Percentiles rank a stretch among this genome's conserved stretches.
Conservation (phyloP, 1,140 invertebrate species). For the Cydia fagiglandana region DNA sequence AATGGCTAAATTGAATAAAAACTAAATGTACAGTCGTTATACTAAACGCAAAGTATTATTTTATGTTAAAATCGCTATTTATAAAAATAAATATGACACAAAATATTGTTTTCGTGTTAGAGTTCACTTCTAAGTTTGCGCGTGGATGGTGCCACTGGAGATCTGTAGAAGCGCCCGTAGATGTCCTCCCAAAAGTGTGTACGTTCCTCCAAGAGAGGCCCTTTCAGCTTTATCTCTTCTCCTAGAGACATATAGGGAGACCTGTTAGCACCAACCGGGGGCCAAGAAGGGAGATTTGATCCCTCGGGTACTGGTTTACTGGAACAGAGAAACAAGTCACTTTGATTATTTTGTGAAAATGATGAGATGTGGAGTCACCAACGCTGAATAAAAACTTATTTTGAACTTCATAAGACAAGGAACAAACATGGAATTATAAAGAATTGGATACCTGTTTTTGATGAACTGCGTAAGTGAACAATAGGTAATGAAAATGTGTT, state of each 20-base stretch:
- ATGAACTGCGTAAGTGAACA: too few species aligned
- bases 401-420: too few species aligned
- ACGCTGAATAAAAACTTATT: too few species aligned
- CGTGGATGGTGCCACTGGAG: neutral
- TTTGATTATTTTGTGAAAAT: too few species aligned
- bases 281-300: conserved; percentile 36
- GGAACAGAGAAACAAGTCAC: neutral
- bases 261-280: conserved; percentile 16
- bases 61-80: neutral
- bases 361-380: too few species aligned
- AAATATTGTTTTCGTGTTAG: neutral
- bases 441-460: too few species aligned
- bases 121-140: neutral
- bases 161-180: neutral
- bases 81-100: neutral
- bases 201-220: neutral
- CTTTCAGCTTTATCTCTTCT: neutral
- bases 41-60: too few species aligned
- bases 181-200: neutral
- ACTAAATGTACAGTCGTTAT: too few species aligned
- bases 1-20: too few species aligned
- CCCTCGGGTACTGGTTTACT: conserved; percentile 32
- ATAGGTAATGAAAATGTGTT: too few species aligned
- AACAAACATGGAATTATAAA: too few species aligned
- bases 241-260: neutral